phyloP scores from a whole-genome alignment of 2,113 vertebrate species.

The Pleuronectes platessa region DNA sequence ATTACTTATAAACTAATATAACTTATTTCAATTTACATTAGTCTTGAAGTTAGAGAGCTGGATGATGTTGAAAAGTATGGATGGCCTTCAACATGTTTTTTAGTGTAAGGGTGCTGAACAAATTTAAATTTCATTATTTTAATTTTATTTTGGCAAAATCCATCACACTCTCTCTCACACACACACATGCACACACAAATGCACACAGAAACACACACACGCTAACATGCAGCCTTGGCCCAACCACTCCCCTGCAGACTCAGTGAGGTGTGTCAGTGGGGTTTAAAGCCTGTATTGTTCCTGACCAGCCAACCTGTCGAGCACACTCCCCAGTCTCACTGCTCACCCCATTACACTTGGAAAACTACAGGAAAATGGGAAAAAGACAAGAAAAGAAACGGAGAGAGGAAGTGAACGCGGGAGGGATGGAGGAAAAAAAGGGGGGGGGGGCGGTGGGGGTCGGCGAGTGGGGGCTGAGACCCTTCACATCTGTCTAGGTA shows the following conservation, averaged over 20 bases:
- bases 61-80: too few relatives aligned
- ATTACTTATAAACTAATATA: too few relatives aligned
- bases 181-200: slow-evolving; percentile 5
- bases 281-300: slow-evolving; percentile 78
- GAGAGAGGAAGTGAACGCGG: slow-evolving; percentile 39
- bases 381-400: slow-evolving; percentile 47
- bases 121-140: background rate
- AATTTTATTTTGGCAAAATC: background rate
- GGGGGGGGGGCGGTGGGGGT: background rate
- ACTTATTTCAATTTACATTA: too few relatives aligned
- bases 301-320: slow-evolving; percentile 76
- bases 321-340: slow-evolving; percentile 60
- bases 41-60: too few relatives aligned
- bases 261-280: slow-evolving; percentile 75
- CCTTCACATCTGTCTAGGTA: slow-evolving; percentile 78
- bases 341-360: slow-evolving; percentile 74
- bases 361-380: slow-evolving; percentile 64
- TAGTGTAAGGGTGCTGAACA: background rate
- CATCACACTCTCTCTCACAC: background rate
- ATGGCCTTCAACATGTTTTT: too few relatives aligned
- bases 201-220: slow-evolving; percentile 13
- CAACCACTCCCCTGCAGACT: slow-evolving; percentile 54
- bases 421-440: slow-evolving; percentile 17
- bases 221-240: slow-evolving; percentile 27
- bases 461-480: slow-evolving; percentile 29